Evolutionary conservation across 2,888 invertebrate genomes (phyloP), one percentile per base, ranked within the genome.

Genomic region (Patella depressa): DNA sequence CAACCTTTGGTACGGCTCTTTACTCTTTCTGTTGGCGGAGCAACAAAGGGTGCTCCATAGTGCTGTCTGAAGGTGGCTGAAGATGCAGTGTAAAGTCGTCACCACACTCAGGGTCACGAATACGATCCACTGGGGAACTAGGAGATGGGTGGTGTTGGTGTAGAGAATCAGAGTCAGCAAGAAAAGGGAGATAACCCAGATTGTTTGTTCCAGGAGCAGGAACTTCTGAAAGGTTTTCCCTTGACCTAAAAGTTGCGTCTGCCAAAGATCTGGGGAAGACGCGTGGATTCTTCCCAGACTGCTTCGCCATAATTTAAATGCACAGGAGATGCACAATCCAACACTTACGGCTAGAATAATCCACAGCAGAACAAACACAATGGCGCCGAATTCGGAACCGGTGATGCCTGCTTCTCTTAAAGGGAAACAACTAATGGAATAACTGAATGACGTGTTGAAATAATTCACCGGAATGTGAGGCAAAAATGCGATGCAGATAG

Each of bases 201-300:
- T 45, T 3, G 78, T 59, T 70, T 85, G 80, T 75, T 87, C 87
- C 34, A 84, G 24, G 24, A 86, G 72, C 17, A 82, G 73, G 15
- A 87, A 78, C 79, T 82, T 85, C 45, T 85, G 85, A 4, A 84
- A 78, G 3, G 77, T 77, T 78, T 83, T 85, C 15, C 87, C 86
- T 72, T 87, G 86, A 17, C 78, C 79, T 3, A 87, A 78, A n/a
- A 86, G 82, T 80, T 86, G 85, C 4, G 82, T 81, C 79, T 88
- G 88, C 87, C 87, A 88, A 15, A 88, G 84, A 78, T 88, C 87
- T 24, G 86, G 85, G 4, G 86, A 85, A 2, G 88, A 85, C 29
- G 86, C 85, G 77, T 87, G 86, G 34, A 88, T 85, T 54, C 88
- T 81, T 76, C 86, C 85, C 75, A 85, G 85, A 73, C 85, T 82